These are phyloP conservation scores for Percopsis omiscomaycus DNA, from an alignment of 2,797 vertebrate species.

Conservation along the genomic window DNA sequence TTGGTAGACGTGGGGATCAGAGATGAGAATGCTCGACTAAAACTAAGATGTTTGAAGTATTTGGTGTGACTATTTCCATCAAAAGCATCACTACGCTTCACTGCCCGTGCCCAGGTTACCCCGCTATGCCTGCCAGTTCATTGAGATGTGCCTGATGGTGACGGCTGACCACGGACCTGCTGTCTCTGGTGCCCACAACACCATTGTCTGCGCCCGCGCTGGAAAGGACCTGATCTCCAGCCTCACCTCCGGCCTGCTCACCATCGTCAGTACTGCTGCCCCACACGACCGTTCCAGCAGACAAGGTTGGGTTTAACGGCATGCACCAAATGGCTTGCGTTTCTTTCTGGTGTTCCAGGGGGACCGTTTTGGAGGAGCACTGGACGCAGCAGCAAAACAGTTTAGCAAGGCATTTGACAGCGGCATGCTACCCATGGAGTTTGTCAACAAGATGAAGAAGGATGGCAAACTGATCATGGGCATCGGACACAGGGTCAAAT, in stretches of 20 bases:
- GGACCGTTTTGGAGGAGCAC: conserved; percentile 92
- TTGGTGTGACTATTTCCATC: not conserved
- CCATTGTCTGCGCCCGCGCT: conserved; percentile 95
- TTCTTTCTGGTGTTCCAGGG: conserved; percentile 75
- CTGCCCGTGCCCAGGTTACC: conserved; percentile 81
- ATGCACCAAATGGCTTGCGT: not conserved
- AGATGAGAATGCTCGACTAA: too few species aligned
- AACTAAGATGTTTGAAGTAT: too few species aligned
- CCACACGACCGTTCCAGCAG: not conserved
- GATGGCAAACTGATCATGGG: conserved; percentile 97
- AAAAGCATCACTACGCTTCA: not conserved
- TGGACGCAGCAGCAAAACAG: conserved; percentile 95
- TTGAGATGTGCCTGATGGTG: conserved; percentile 99
- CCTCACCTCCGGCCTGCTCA: conserved; percentile 95
- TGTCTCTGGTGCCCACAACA: conserved; percentile 97
- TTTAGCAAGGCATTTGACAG: conserved; percentile 97
- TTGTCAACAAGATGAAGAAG: conserved; percentile 98
- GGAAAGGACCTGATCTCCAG: conserved; percentile 97
- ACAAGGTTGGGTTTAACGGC: not conserved
- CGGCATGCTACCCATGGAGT: conserved; percentile 93
- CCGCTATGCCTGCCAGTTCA: conserved; percentile 94
- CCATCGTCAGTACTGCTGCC: conserved; percentile 82
- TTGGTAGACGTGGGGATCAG: too few species aligned
- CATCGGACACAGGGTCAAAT: conserved; percentile 93
- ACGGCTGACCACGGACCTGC: conserved; percentile 96